Conservation (phyloP, 1,140 invertebrate species). For the Platyscapa corneri region DNA sequence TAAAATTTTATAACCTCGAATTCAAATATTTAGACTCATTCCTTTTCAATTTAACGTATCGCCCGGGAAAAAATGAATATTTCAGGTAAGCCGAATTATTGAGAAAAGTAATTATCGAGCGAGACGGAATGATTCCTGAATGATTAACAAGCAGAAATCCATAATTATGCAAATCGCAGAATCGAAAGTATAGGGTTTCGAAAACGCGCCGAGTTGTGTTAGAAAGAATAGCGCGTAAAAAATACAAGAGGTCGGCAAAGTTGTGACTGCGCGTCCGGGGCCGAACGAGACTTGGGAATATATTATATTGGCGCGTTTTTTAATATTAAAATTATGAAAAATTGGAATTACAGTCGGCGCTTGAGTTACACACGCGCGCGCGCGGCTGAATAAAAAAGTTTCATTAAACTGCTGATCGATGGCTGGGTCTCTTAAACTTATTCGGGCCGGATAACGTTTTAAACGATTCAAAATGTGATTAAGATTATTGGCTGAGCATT, state of each 20-base stretch:
- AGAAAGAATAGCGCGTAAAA: neutral
- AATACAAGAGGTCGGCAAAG: neutral
- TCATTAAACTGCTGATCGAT: neutral
- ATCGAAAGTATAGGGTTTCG: neutral
- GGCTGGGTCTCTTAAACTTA: neutral
- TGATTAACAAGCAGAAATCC: neutral
- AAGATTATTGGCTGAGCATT: neutral
- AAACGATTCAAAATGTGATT: neutral
- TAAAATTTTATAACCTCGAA: neutral
- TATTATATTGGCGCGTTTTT: neutral
- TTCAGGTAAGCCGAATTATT: neutral
- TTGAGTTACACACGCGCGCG: neutral
- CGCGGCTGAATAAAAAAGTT: neutral
- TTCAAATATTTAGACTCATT: neutral
- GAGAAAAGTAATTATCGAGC: neutral
- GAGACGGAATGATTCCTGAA: neutral
- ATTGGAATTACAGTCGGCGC: neutral
- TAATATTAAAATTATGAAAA: neutral
- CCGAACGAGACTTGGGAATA: neutral
- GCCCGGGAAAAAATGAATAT: neutral
- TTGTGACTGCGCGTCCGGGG: neutral
- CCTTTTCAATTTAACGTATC: neutral
- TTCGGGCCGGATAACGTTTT: neutral
- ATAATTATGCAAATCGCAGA: constrained; percentile 3
- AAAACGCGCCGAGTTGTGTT: neutral